Conservation (phyloP, 2,888 invertebrate species). For the Allolobophora icterica region DNA sequence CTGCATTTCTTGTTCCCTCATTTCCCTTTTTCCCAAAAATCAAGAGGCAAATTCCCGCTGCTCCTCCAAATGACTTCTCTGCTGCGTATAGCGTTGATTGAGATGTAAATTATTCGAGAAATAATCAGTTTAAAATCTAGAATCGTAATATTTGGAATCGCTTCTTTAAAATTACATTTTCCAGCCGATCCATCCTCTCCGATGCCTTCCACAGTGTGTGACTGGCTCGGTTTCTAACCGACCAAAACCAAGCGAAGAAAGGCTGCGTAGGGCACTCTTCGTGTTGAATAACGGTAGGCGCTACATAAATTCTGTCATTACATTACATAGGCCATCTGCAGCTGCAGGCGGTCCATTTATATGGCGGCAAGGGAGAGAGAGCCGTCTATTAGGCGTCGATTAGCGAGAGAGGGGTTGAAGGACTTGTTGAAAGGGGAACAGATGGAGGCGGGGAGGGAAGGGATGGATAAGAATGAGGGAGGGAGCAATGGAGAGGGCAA, state of each 20-base stretch:
- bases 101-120: neutral
- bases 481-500: neutral
- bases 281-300: neutral
- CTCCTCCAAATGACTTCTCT: too few relatives aligned
- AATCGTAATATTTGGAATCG: too few relatives aligned
- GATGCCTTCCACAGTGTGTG: too few relatives aligned
- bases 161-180: too few relatives aligned
- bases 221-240: neutral
- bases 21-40: too few relatives aligned
- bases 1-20: too few relatives aligned
- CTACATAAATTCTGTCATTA: neutral
- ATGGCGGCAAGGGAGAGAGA: neutral
- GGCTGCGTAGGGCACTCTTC: neutral
- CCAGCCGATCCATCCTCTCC: too few relatives aligned
- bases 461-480: neutral
- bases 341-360: neutral
- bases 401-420: conserved; percentile 1
- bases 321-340: conserved; percentile 9
- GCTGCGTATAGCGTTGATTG: neutral
- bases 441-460: neutral
- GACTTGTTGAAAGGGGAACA: conserved; percentile 17
- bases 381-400: neutral
- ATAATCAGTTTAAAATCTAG: too few relatives aligned
- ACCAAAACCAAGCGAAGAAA: neutral
- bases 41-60: too few relatives aligned